Evolutionary conservation across 2,797 vertebrate species (phyloP), one percentile per base, ranked within the genome.

Genomic region (Microtus californicus): DNA sequence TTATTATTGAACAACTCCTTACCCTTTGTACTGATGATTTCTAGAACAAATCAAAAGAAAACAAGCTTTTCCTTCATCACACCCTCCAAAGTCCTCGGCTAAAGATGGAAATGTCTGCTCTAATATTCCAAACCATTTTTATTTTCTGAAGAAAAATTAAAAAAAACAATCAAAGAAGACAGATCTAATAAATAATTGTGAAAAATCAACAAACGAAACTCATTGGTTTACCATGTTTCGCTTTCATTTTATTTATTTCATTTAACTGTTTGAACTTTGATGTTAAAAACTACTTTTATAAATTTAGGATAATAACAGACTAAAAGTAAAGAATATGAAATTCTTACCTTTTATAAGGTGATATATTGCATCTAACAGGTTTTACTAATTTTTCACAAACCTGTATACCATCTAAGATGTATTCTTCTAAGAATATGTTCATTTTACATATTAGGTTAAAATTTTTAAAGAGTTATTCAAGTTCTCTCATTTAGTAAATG

Each of bases 361-460:
- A 45, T 61, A 45, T n/a, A 45, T 76, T 83, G 19, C 13, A 21
- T 48, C 4, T 8, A 81, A 81, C 31, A 81, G 21, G 25, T 25
- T 80, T 43, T 17, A 94, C 88, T 89, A 87, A 71, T 34, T 79
- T 81, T 25, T 89, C 45, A 65, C 13, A 45, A 90, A 95, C 80
- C 6, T 87, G 48, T 21, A n/a, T 61, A 80, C 8, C 14, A 96
- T 8, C 19, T 27, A 94, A 14, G 29, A 90, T 63, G 13, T 14
- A 51, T 51, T 54, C 19, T 90, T 8, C 27, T 27, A 93, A 14
- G 29, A 90, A 51, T 71, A 79, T 27, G 6, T 21, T 83, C 5
- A 45, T 85, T 3, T 80, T 88, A 45, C 37, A 88, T 56, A 69
- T 25, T 54, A 79, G 25, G 5, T 67, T 17, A 56, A 87, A 69